Conservation (phyloP, 2,888 invertebrate species). For the Apeira syringaria region DNA sequence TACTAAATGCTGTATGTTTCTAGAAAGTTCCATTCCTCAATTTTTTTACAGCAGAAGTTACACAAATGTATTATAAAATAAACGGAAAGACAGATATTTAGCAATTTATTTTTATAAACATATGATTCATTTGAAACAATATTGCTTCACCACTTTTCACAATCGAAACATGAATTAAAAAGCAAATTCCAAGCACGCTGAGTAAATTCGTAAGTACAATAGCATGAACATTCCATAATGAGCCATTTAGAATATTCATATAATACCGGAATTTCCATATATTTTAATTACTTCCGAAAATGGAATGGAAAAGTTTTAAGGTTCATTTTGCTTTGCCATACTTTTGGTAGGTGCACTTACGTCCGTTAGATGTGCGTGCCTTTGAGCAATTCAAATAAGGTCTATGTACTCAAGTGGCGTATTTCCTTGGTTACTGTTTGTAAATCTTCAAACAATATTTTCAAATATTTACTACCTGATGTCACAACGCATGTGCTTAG, state of each 20-base stretch:
- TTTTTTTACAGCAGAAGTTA: too few relatives aligned
- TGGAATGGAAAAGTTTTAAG: too few relatives aligned
- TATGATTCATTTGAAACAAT: constrained; percentile 11
- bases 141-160: constrained; percentile 4
- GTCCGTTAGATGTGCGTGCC: constrained; percentile 18
- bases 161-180: constrained; percentile 7
- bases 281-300: constrained; percentile 25
- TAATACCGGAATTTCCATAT: constrained; percentile 26
- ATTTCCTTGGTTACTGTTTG: constrained; percentile 61
- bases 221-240: constrained; percentile 6
- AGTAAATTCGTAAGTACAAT: constrained; percentile 9
- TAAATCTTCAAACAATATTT: constrained; percentile 59
- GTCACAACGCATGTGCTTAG: constrained; percentile 55
- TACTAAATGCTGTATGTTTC: too few relatives aligned
- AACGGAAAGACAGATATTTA: too few relatives aligned
- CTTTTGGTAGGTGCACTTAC: too few relatives aligned
- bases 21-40: too few relatives aligned
- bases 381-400: constrained; percentile 28
- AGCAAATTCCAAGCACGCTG: constrained; percentile 1
- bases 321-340: too few relatives aligned
- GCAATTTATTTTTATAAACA: too few relatives aligned
- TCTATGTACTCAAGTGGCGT: constrained; percentile 49
- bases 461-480: constrained; percentile 59
- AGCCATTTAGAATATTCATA: constrained; percentile 15
- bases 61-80: too few relatives aligned